These are phyloP conservation scores for Tethea ocularis DNA, from an alignment of 2,888 invertebrate genomes.

Conservation along the genomic window DNA sequence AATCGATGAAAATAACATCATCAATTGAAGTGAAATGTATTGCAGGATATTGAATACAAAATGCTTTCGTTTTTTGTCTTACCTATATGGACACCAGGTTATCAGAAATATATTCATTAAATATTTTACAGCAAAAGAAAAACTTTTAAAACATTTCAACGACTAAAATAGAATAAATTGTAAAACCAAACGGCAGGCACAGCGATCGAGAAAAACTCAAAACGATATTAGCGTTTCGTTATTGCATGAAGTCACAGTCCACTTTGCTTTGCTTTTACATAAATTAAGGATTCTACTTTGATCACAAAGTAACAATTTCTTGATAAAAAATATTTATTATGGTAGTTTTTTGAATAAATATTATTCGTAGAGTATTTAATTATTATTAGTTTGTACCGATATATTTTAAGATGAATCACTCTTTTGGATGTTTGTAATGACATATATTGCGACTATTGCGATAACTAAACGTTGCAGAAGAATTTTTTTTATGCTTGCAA, in stretches of 20 bases:
- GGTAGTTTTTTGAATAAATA: too few species aligned
- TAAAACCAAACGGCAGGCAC: constrained; percentile 68
- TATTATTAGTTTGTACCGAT: neutral
- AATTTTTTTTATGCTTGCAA: too few species aligned
- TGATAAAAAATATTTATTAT: too few species aligned
- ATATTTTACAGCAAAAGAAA: constrained; percentile 31
- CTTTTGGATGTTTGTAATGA: too few species aligned
- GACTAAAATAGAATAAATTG: constrained; percentile 45
- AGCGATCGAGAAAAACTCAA: constrained; percentile 75
- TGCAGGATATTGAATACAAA: neutral
- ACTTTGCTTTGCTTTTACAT: neutral
- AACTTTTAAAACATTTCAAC: constrained; percentile 41
- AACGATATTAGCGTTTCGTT: constrained; percentile 66
- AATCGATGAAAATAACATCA: constrained; percentile 31
- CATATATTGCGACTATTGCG: too few species aligned
- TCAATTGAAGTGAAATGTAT: neutral
- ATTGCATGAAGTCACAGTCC: constrained; percentile 14
- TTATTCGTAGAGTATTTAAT: neutral
- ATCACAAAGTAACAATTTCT: neutral
- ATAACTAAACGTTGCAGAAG: too few species aligned
- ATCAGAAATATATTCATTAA: constrained; percentile 18
- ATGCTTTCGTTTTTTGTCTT: constrained; percentile 13
- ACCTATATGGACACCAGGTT: constrained; percentile 22
- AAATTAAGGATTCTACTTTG: neutral
- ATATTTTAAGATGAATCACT: too few species aligned